These are phyloP conservation scores for Apoda limacodes DNA, from an alignment of 2,888 invertebrate genomes.

Conservation along the genomic window DNA sequence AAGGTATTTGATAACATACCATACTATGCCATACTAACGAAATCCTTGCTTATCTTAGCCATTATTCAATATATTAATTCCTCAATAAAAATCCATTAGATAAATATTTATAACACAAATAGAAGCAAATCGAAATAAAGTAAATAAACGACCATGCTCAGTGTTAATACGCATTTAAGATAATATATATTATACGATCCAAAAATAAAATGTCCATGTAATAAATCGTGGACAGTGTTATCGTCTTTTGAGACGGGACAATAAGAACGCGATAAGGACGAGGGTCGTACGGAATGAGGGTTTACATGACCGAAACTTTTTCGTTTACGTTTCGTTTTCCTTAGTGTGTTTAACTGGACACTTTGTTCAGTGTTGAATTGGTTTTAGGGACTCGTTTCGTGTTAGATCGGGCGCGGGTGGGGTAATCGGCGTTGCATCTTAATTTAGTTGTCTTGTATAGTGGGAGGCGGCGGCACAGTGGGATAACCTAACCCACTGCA, in stretches of 20 bases:
- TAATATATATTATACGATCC: conserved; percentile 51
- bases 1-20: too few relatives aligned
- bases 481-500: conserved; percentile 40
- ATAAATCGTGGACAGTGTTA: conserved; percentile 61
- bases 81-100: too few relatives aligned
- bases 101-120: too few relatives aligned
- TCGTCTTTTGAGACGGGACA: conserved; percentile 55
- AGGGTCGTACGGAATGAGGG: conserved; percentile 31
- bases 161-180: conserved; percentile 68
- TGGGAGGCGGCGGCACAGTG: conserved; percentile 42
- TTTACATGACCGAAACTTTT: conserved; percentile 20
- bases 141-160: conserved; percentile 52
- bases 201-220: conserved; percentile 48
- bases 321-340: conserved; percentile 12
- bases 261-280: conserved; percentile 55
- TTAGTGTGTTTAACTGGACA: conserved; percentile 8
- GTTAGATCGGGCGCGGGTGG: conserved; percentile 33
- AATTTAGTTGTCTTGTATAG: conserved; percentile 67
- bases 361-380: conserved; percentile 17
- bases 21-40: too few relatives aligned
- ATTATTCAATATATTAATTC: too few relatives aligned
- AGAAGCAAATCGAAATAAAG: conserved; percentile 41
- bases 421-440: conserved; percentile 65
- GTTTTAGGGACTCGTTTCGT: conserved; percentile 29
- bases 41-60: too few relatives aligned